Base-by-base conservation (phyloP, 2,113 vertebrate species). In the Barnardius zonarius region DNA sequence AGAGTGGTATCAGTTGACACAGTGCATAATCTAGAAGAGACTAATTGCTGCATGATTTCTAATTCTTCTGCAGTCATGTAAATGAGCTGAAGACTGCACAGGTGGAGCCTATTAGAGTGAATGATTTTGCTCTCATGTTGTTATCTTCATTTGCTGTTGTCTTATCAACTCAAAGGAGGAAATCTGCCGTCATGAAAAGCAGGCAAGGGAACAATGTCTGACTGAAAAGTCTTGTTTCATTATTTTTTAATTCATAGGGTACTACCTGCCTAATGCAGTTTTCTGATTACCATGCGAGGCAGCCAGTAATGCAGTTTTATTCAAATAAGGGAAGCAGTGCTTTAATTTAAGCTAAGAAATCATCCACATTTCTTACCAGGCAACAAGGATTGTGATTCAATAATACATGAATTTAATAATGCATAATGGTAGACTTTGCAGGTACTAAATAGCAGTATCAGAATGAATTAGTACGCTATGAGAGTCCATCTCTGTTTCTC, bases 191-290 rank as follows among this genome's bases (percentile, higher is more conserved):
- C 98, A 96, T 96, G 97, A 98, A 98, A 98, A 98, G 97, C 97
- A 97, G 95, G 92, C 96, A 33, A 96, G 97, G 98, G 97, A 98
- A 98, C 98, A 98, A 98, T 98, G 98, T 98, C 98, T 98, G 98
- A 98, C 98, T 98, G 98, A 97, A 98, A 99, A 99, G 98, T 98
- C 98, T 97, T 98, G 99, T 99, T 98, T 97, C 97, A 98, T 98
- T 99, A 99, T 98, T 99, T 99, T 98, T 99, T 99, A 98, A 99
- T 99, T 99, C 98, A 97, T 98, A 97, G 95, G 96, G 98, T 98
- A 98, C 98, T 99, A 99, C 98, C 98, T 99, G 98, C 98, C 98
- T 99, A 99, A 99, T 99, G 99, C 98, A 98, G 97, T 98, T 99
- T 99, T 98, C 98, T 98, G 98, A 99, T 99, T 98, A 98, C 96